These are phyloP conservation scores for Oeneis ivallda DNA, from an alignment of 2,888 invertebrate genomes.

Conservation along the genomic window DNA sequence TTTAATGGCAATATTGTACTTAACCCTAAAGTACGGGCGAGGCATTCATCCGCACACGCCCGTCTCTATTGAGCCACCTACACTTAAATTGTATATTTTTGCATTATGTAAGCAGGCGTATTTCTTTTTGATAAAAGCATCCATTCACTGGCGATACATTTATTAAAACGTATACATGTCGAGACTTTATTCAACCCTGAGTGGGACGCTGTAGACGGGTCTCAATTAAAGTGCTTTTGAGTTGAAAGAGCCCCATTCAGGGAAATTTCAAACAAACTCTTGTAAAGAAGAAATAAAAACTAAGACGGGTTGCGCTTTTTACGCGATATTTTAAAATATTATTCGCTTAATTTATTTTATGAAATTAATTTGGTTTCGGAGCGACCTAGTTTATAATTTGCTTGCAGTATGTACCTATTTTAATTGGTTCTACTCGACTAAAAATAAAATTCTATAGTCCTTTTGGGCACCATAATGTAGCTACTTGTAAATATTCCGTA, in stretches of 20 bases:
- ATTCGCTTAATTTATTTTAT: conserved; percentile 22
- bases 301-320: conserved; percentile 42
- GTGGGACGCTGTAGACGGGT: conserved; percentile 64
- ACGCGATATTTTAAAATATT: conserved; percentile 35
- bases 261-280: conserved; percentile 44
- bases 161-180: conserved; percentile 75
- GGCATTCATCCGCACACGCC: conserved; percentile 56
- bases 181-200: conserved; percentile 62
- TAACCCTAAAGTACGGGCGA: conserved; percentile 58
- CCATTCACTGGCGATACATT: conserved; percentile 78
- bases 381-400: conserved; percentile 25
- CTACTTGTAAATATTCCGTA: too few species aligned
- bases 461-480: too few species aligned
- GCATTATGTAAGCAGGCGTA: conserved; percentile 61
- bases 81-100: conserved; percentile 75
- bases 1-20: conserved; percentile 56
- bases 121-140: conserved; percentile 71
- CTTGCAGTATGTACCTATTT: neutral
- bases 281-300: conserved; percentile 43
- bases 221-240: conserved; percentile 53
- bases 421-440: neutral
- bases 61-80: conserved; percentile 65
- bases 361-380: conserved; percentile 20
- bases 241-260: conserved; percentile 53
- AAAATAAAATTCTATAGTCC: too few species aligned